Base-by-base conservation (phyloP, 2,113 vertebrate species). In the Notechis scutatus region DNA sequence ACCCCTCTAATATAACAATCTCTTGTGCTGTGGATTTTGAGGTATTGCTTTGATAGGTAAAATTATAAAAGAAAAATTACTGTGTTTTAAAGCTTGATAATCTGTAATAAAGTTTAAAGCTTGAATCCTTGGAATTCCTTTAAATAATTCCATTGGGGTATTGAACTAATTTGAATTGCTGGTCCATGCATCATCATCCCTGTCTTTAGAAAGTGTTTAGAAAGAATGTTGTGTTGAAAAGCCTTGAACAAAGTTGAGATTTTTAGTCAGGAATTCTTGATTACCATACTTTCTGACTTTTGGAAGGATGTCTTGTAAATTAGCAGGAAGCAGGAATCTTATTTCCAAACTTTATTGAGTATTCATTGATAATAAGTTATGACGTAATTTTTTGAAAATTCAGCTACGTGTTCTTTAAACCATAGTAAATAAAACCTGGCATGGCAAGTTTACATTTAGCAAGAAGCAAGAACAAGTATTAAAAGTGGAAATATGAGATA, bases 381-480 rank as follows among this genome's bases (percentile, higher is more conserved):
- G 29, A 5, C 21, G 8, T 2, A 34, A 50, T 24, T 29, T 45
- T 50, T 81, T 50, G 39, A 55, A 4, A 90, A 55, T 12, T 69
- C 89, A 90, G 74, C 59, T 55, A 61, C 89, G 87, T 94, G 85
- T 91, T 26, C 15, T 95, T 95, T 92, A 93, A 2, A 0, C 81
- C 21, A 39, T 52, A 52, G 39, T 56, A 90, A 90, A 85, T 29
- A 56, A 92, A 90, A 69, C 55, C 89, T 94, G 14, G 59, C 10
- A 57, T 92, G 81, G 21, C 29, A 26, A 86, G 47, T 52, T 91
- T 91, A 69, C 45, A 90, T 88, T 45, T 93, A 86, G 34, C 64
- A 87, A 24, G 42, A 42, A 88, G 87, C 26, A 92, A 91, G 89
- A 61, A 69, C 14, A 85, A 24, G n/a, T 59, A 88, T 50, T 91